phyloP scores from a whole-genome alignment of 2,888 invertebrate genomes.

The Argyresthia goedartella region DNA sequence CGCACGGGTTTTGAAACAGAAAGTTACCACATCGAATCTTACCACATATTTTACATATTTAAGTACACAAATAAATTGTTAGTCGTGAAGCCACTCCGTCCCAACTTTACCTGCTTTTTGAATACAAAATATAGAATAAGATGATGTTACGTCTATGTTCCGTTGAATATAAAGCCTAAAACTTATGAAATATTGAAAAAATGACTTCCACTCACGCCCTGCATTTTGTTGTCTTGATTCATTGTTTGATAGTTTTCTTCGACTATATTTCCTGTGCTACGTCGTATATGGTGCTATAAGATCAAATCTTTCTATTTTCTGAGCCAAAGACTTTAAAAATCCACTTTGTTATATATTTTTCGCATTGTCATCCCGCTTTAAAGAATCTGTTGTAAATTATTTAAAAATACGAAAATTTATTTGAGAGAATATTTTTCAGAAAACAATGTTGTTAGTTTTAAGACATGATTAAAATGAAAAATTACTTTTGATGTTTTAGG shows the following conservation, averaged over 20 bases:
- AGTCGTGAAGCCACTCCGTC: slow-evolving; percentile 34
- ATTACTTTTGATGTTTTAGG: slow-evolving; percentile 52
- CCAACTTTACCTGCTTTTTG: slow-evolving; percentile 29
- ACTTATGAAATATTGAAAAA: too few relatives aligned
- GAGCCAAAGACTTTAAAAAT: slow-evolving; percentile 50
- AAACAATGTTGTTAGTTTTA: slow-evolving; percentile 26
- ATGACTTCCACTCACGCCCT: too few relatives aligned
- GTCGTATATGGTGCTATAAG: slow-evolving; percentile 59
- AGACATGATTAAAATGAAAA: slow-evolving; percentile 19
- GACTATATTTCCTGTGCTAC: slow-evolving; percentile 23
- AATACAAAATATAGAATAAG: background rate
- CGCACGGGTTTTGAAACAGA: slow-evolving; percentile 63
- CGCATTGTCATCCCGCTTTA: background rate
- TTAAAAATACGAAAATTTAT: slow-evolving; percentile 1
- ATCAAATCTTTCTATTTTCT: slow-evolving; percentile 47
- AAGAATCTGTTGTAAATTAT: background rate
- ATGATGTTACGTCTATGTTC: background rate
- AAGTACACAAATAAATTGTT: background rate
- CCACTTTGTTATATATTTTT: background rate
- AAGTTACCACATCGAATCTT: slow-evolving; percentile 63
- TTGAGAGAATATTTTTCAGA: slow-evolving; percentile 35
- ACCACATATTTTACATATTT: slow-evolving; percentile 10
- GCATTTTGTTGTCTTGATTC: slow-evolving; percentile 10
- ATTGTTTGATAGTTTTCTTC: slow-evolving; percentile 17
- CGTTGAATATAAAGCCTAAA: too few relatives aligned